Evolutionary conservation across 2,113 vertebrate genomes (phyloP), one percentile per base, ranked within the genome.

Genomic region (Xiphophorus hellerii): DNA sequence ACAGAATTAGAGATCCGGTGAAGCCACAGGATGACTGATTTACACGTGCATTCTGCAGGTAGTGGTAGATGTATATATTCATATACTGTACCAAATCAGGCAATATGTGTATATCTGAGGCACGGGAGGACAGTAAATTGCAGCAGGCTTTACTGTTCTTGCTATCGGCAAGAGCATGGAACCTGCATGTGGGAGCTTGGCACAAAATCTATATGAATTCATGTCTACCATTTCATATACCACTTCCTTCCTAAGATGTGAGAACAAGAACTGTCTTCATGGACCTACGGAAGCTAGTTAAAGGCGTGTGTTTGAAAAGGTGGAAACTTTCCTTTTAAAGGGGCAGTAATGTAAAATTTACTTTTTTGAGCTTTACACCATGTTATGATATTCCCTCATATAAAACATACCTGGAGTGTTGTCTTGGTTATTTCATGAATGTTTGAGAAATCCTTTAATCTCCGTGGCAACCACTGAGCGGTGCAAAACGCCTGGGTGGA

Each of bases 41-140:
- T 69, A 86, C 73, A 74, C 54, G 67, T 67, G 60, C 39, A 5
- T 22, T 25, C 73, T 64, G 33, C 75, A 74, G 75, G 62, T 35
- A 61, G 61, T 35, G 54, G 61, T 30, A 76, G 44, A 72, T 66
- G 65, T 42, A 60, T 31, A 29, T 61, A 69, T 78, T 68, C 20
- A 76, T 67, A 30, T 48, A 31, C 48, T 65, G 29, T 22, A 61
- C 1, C 5, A 44, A 66, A 63, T 65, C 17, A 73, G 58, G 25
- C 39, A 25, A 60, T 25, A 73, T 63, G 51, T 78, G 51, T 65
- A 22, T 42, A 42, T 39, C 54, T 28, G 14, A 35, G 17, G 14
- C 42, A 22, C n/a, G 17, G 30, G 63, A 66, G 29, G 27, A 35
- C 7, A 27, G 31, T 48, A 51, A 54, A 74, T 54, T 42, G 10